These are phyloP conservation scores for Eupleurogrammus muticus DNA, from an alignment of 2,797 vertebrate genomes.

Conservation along the genomic window DNA sequence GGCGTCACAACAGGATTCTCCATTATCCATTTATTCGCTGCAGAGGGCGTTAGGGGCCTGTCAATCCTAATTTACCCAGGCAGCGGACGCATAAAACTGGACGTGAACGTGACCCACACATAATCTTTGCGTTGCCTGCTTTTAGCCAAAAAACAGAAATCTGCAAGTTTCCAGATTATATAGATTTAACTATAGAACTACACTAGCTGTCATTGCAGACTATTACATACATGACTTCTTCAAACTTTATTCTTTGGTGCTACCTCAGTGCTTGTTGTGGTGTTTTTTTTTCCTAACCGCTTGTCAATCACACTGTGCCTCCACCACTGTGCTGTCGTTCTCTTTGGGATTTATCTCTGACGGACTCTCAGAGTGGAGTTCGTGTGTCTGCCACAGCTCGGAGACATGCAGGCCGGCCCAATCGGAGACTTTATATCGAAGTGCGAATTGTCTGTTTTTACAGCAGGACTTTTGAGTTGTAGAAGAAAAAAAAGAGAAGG, in stretches of 20 bases:
- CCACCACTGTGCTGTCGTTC: slow-evolving; percentile 3
- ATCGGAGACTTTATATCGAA: slow-evolving; percentile 30
- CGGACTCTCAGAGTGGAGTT: slow-evolving; percentile 47
- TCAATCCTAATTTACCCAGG: slow-evolving; percentile 75
- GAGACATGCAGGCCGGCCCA: slow-evolving; percentile 30
- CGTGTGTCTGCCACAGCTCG: slow-evolving; percentile 24
- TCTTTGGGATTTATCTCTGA: slow-evolving; percentile 38
- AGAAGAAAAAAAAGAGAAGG: slow-evolving; percentile 9
- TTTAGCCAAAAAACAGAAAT: slow-evolving; percentile 33
- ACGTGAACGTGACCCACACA: slow-evolving; percentile 35
- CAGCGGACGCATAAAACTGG: slow-evolving; percentile 43
- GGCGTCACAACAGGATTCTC: slow-evolving; percentile 73
- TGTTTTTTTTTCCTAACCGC: slow-evolving; percentile 20
- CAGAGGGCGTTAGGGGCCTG: slow-evolving; percentile 76
- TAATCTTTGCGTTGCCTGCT: slow-evolving; percentile 21
- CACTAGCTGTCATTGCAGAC: slow-evolving; percentile 4
- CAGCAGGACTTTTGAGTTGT: slow-evolving; percentile 20
- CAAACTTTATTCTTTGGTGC: slow-evolving; percentile 6
- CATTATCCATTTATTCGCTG: slow-evolving; percentile 78
- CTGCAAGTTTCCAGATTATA: slow-evolving; percentile 6
- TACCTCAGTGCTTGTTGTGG: slow-evolving; percentile 9
- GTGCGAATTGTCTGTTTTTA: slow-evolving; percentile 7
- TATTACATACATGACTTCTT: no score
- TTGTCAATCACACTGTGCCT: slow-evolving; percentile 47
- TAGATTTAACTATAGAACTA: slow-evolving; percentile 8